These are phyloP conservation scores for Eupithecia abbreviata DNA, from an alignment of 2,888 invertebrate species.

Conservation along the genomic window DNA sequence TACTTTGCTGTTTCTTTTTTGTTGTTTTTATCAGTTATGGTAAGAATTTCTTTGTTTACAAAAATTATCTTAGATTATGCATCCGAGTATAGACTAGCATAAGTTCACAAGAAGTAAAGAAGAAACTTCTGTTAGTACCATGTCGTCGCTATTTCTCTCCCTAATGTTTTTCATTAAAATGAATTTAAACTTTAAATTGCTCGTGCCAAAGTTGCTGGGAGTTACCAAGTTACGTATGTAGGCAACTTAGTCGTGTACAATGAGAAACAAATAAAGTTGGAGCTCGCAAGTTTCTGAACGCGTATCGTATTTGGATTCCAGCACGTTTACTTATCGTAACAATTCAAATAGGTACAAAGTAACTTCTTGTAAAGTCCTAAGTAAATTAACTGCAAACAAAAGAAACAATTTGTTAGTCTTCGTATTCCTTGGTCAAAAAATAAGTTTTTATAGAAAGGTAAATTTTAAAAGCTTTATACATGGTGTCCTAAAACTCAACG, in stretches of 20 bases:
- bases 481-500: no score
- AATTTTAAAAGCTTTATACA: neutral
- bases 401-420: neutral
- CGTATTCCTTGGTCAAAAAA: neutral
- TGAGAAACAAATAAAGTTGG: slow-evolving; percentile 53
- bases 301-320: slow-evolving; percentile 23
- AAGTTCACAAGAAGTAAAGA: slow-evolving; percentile 3
- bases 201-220: slow-evolving; percentile 53
- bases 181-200: slow-evolving; percentile 57
- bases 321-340: slow-evolving; percentile 37
- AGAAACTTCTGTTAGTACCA: slow-evolving; percentile 7
- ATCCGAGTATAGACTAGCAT: neutral
- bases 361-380: slow-evolving; percentile 8
- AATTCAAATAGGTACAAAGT: slow-evolving; percentile 26
- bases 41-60: neutral
- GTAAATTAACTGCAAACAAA: neutral
- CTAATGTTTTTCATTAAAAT: slow-evolving; percentile 49
- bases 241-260: slow-evolving; percentile 42
- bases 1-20: neutral
- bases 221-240: slow-evolving; percentile 51
- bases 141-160: slow-evolving; percentile 31
- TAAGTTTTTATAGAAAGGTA: neutral
- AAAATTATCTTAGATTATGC: neutral
- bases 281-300: slow-evolving; percentile 45
- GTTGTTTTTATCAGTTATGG: neutral